Evolutionary conservation across 2,113 vertebrate genomes (phyloP), one percentile per base, ranked within the genome.

Genomic region (Oenanthe melanoleuca): DNA sequence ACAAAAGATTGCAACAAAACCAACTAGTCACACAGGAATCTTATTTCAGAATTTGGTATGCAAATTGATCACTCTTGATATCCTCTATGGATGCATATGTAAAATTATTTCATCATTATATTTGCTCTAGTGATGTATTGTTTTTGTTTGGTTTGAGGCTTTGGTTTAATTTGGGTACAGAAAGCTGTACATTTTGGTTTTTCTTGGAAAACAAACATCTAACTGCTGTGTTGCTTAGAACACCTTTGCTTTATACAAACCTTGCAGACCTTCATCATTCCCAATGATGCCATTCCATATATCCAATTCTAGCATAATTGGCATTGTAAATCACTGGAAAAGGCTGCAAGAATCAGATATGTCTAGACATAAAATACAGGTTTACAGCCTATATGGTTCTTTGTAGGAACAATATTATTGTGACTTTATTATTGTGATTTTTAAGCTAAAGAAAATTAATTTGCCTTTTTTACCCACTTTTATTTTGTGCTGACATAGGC

Each of bases 1-100:
- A 88, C 64, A n/a, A 64, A 56, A 92, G 95, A 97, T 96, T 96
- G 83, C 28, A 55, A 60, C 72, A 56, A 93, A 96, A 64, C 86
- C 5, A 4, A 71, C 88, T 78, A 66, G 94, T 84, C 84, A 60
- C 72, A 86, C 80, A 67, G 92, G 92, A 93, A 60, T 92, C 38
- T 70, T 70, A 37, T 53, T 93, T 93, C 83, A 71, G 92, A 92
- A 83, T 25, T 78, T 69, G 12, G 24, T 70, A 63, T 56, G 86
- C 1, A 19, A 92, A 69, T 37, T 77, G 70, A 94, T 94, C 56
- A 24, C 38, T 47, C 55, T 94, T 94, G 93, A 92, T 97, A 86
- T 34, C 55, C 37, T 63, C 14, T 78, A 56, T 44, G 47, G 72
- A 78, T 80, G 50, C 26, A 26, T 44, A 70, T 18, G 34, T 55